Conservation (phyloP, 1,140 invertebrate genomes). For the Aphelenchoides besseyi region DNA sequence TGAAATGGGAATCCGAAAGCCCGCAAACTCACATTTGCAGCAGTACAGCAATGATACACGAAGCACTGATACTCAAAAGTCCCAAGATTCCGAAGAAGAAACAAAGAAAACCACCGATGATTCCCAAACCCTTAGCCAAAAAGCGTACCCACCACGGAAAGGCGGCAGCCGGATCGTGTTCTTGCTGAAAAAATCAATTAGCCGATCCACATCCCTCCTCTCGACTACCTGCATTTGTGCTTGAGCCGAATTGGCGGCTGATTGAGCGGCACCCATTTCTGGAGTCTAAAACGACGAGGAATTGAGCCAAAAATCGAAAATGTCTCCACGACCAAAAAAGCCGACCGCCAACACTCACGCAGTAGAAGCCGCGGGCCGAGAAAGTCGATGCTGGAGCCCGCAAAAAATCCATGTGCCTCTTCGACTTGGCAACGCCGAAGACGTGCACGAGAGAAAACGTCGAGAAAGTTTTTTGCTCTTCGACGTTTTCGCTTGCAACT, state of each 20-base stretch:
- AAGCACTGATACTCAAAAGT: conserved; percentile 72
- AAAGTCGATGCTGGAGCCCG: neutral
- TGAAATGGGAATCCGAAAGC: neutral
- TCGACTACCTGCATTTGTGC: conserved; percentile 22
- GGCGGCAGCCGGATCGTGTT: conserved; percentile 61
- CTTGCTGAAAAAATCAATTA: conserved; percentile 36
- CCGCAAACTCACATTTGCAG: conserved; percentile 77
- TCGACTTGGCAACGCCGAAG: too few species aligned
- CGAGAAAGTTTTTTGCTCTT: too few species aligned
- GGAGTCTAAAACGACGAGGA: neutral
- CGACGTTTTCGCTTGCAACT: too few species aligned
- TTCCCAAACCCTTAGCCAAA: conserved; percentile 76
- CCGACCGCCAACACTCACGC: neutral
- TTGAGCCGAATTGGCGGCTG: conserved; percentile 16
- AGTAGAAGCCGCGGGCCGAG: neutral
- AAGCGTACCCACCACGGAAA: conserved; percentile 81
- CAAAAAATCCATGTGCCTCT: too few species aligned
- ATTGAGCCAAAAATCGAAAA: neutral
- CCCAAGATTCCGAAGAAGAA: conserved; percentile 80
- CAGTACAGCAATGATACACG: conserved; percentile 76
- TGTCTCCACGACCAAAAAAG: neutral
- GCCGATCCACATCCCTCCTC: neutral
- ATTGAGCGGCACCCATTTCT: conserved; percentile 19
- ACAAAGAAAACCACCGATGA: conserved; percentile 79
- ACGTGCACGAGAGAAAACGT: too few species aligned